A percentile compares a stretch with the other conserved stretches of the same genome.
Evolutionary conservation across 2,113 vertebrate species (phyloP).

Genomic region (Chionodraco myersi): DNA sequence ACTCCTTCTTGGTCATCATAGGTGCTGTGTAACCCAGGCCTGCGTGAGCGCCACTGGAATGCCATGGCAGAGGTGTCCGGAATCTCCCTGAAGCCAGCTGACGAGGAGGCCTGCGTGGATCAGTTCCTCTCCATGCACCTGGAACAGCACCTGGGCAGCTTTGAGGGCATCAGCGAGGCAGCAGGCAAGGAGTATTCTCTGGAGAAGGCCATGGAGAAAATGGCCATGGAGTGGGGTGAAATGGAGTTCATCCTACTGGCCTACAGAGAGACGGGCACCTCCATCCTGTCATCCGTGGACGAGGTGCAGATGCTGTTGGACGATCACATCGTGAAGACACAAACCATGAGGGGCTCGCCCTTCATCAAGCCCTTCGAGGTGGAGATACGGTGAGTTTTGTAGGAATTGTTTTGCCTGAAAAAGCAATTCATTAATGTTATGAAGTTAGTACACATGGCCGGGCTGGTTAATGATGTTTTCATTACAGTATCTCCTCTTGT

Average conservation of each 20-base stretch:
- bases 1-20: slow-evolving; percentile 26
- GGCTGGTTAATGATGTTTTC: neutral
- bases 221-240: slow-evolving; percentile 85
- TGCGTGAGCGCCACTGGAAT: slow-evolving; percentile 88
- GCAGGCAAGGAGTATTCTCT: slow-evolving; percentile 89
- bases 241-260: slow-evolving; percentile 86
- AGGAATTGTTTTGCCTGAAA: neutral
- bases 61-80: slow-evolving; percentile 85
- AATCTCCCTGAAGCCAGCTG: slow-evolving; percentile 78
- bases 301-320: slow-evolving; percentile 91
- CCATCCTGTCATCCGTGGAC: slow-evolving; percentile 88
- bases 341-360: slow-evolving; percentile 90
- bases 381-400: slow-evolving; percentile 83
- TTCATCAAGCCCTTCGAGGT: slow-evolving; percentile 90
- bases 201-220: slow-evolving; percentile 90
- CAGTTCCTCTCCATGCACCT: slow-evolving; percentile 86
- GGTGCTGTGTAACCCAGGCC: slow-evolving; percentile 89
- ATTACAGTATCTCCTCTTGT: too few species aligned
- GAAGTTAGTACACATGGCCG: neutral
- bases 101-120: slow-evolving; percentile 80
- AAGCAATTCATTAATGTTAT: neutral
- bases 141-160: slow-evolving; percentile 80
- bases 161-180: slow-evolving; percentile 87
- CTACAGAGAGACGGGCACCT: slow-evolving; percentile 88
- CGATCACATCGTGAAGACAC: slow-evolving; percentile 91